A percentile compares a stretch with the other conserved stretches of the same genome.
Conservation (phyloP, 2,888 invertebrate genomes). For the Leptinotarsa haldemani region DNA sequence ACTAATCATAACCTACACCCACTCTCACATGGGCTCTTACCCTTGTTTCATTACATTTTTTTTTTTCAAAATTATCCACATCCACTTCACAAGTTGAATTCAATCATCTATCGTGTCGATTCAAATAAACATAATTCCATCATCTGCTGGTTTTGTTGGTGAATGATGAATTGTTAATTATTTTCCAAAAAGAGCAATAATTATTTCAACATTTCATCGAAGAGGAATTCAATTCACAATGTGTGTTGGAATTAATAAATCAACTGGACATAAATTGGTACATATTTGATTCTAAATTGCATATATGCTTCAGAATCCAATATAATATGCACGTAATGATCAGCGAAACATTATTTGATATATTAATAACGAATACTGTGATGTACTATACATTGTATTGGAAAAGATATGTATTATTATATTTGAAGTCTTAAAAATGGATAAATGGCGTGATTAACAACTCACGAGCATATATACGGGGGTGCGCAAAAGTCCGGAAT, state of each 20-base stretch:
- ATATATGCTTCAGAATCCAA: not conserved
- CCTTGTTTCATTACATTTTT: too few species aligned
- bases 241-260: slow-evolving; percentile 1
- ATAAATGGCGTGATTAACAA: too few species aligned
- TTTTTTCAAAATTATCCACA: too few species aligned
- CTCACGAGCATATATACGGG: too few species aligned
- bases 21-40: too few species aligned
- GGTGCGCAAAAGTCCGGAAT: too few species aligned
- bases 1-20: too few species aligned
- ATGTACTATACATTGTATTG: not conserved
- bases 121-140: not conserved
- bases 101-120: too few species aligned
- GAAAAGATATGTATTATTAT: too few species aligned
- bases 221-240: not conserved
- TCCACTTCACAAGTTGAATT: too few species aligned
- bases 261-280: not conserved
- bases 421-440: too few species aligned
- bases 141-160: not conserved
- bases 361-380: not conserved
- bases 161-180: not conserved
- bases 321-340: not conserved
- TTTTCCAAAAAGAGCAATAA: not conserved
- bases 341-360: not conserved
- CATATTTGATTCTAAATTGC: not conserved
- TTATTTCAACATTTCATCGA: slow-evolving; percentile 4